These are phyloP conservation scores for Poecilobothrus nobilitatus DNA, from an alignment of 2,888 invertebrate species.

Conservation along the genomic window DNA sequence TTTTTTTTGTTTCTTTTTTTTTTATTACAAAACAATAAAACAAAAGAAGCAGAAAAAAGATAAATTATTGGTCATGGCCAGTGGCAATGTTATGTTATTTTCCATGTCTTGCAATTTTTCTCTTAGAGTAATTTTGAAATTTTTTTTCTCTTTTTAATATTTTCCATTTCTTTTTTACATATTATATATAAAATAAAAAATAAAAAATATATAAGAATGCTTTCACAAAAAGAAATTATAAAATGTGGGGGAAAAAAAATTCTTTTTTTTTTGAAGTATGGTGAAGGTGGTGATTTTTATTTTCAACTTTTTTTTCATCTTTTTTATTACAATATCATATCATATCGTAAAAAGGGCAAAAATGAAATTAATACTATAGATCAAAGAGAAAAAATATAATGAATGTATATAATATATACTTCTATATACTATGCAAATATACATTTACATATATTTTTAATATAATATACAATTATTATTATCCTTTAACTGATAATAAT, in stretches of 20 bases:
- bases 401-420: not conserved
- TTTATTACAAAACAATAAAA: too few relatives aligned
- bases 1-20: too few relatives aligned
- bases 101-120: constrained; percentile 5
- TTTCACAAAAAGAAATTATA: too few relatives aligned
- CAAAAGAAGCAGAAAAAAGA: not conserved
- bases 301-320: too few relatives aligned
- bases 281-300: too few relatives aligned
- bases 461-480: not conserved
- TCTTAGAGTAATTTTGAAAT: not conserved
- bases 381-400: not conserved
- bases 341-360: not conserved
- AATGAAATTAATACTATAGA: not conserved
- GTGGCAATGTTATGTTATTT: constrained; percentile 4
- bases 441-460: not conserved
- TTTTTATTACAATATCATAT: not conserved
- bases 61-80: not conserved
- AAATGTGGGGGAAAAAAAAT: too few relatives aligned
- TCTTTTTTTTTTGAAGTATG: too few relatives aligned
- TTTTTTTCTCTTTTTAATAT: not conserved
- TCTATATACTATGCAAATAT: not conserved
- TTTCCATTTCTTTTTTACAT: not conserved
- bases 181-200: not conserved
- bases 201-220: not conserved
- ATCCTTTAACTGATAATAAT: too few relatives aligned